Base-by-base conservation (phyloP, 2,797 vertebrate species). In the Clarias pachynema region DNA sequence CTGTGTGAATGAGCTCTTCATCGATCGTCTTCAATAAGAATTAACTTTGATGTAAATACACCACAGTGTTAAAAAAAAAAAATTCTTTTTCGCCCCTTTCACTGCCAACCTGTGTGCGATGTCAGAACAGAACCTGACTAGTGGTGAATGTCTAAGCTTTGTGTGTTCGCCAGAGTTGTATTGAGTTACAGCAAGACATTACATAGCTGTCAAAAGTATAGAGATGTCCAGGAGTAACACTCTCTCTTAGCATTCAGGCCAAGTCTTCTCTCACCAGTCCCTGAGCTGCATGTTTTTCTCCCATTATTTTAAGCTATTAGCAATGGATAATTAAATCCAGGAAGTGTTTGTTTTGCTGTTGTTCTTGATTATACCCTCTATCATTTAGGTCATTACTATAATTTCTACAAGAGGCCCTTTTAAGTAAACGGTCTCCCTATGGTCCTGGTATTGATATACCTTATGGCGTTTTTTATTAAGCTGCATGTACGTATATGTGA, bases 331-430 rank as follows among this genome's bases (percentile, higher is more conserved):
- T 86, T 88, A 34, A 60, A 78, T 60, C 16, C 63, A 87, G 82
- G 84, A 83, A 69, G 53, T 15, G 69, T 88, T 87, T 87, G 77
- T 74, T 85, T 44, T 44, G 44, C 2, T 44, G 9, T 44, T 44
- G 44, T 79, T 20, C 20, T 59, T 34, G 18, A 59, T 34, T 60
- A 29, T 14, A n/a, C 18, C 29, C 53, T 65, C 66, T 83, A 62
- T 89, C 60, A 88, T 34, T 86, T 60, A 90, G 85, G 74, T 86
- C 84, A 88, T 87, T 86, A 56, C 26, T 84, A 83, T 72, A 9
- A 77, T 75, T 86, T 65, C 79, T 66, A 62, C 59, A 40, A 37
- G n/a, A 83, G 59, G 69, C 3, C 70, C 84, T 88, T 84, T 90
- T 87, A 90, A 84, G 77, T 75, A 74, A 80, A 81, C 60, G 15